Evolutionary conservation across 2,113 vertebrate species (phyloP).

Genomic region (Ailurus styani): DNA sequence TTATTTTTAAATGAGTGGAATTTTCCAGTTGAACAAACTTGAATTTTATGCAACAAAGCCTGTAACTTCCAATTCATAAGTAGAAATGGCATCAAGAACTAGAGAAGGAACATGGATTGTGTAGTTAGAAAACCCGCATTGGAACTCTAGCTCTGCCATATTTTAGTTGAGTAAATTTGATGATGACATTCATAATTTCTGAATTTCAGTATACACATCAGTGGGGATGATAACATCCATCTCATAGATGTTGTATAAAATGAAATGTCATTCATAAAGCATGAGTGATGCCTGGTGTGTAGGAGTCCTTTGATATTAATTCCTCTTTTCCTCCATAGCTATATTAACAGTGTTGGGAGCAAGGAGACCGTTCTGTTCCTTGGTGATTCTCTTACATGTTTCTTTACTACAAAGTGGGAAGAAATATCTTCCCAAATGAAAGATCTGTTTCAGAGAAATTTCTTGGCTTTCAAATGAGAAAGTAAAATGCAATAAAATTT

Average conservation of each 20-base stretch:
- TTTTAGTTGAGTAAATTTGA: not conserved
- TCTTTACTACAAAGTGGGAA: not conserved
- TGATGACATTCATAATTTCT: not conserved
- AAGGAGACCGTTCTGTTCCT: not conserved
- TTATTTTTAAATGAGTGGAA: not conserved
- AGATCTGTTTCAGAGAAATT: not conserved
- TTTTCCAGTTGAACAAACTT: not conserved
- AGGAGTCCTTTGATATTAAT: not conserved
- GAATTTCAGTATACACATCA: not conserved
- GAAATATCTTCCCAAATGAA: not conserved
- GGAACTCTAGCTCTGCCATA: not conserved
- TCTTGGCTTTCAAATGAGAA: constrained; percentile 10
- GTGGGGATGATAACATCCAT: not conserved
- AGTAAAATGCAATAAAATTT: not conserved
- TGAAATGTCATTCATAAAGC: not conserved
- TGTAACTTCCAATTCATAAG: not conserved
- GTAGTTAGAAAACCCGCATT: not conserved
- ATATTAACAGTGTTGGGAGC: not conserved
- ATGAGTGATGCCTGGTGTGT: not conserved
- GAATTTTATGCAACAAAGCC: not conserved
- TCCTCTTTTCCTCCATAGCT: not conserved
- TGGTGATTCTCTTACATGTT: not conserved
- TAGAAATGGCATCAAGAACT: not conserved
- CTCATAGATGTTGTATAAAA: not conserved
- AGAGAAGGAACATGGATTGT: not conserved